Evolutionary conservation across 2,113 vertebrate species (phyloP).

Genomic region (Seriola aureovittata): DNA sequence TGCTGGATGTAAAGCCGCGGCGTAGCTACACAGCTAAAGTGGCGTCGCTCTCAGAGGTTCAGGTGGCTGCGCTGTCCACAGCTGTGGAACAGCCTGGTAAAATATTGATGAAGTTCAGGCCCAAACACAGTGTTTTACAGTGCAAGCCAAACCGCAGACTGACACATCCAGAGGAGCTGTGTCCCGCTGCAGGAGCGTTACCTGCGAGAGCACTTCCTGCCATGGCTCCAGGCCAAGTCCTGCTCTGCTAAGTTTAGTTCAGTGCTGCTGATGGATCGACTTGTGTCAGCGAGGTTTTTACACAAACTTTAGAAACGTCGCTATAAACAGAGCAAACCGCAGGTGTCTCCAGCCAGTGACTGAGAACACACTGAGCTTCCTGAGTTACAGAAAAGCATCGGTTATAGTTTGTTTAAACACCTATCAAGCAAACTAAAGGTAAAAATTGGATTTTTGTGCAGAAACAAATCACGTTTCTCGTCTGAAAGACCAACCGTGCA

Average conservation of each 20-base stretch:
- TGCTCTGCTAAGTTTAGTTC: not conserved
- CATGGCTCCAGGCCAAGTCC: not conserved
- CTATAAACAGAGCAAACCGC: not conserved
- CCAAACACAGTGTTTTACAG: conserved; percentile 50
- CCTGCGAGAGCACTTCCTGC: not conserved
- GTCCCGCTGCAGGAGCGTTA: not conserved
- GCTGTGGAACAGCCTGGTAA: conserved; percentile 41
- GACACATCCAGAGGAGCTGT: conserved; percentile 2
- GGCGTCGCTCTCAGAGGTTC: conserved; percentile 7
- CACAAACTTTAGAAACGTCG: not conserved
- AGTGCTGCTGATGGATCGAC: not conserved
- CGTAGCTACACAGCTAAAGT: not conserved
- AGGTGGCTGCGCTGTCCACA: not conserved
- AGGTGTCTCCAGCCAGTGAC: not conserved
- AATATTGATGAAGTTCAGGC: conserved; percentile 61
- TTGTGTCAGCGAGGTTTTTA: not conserved
- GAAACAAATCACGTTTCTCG: too few species aligned
- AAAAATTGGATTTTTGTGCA: too few species aligned
- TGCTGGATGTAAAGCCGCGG: not conserved
- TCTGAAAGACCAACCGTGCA: too few species aligned
- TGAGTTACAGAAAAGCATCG: not conserved
- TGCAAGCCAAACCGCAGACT: conserved; percentile 51
- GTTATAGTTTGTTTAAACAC: not conserved
- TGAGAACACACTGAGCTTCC: not conserved
- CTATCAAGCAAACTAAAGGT: too few species aligned